phyloP scores from a whole-genome alignment of 2,113 vertebrate species.

The Alexandromys fortis region DNA sequence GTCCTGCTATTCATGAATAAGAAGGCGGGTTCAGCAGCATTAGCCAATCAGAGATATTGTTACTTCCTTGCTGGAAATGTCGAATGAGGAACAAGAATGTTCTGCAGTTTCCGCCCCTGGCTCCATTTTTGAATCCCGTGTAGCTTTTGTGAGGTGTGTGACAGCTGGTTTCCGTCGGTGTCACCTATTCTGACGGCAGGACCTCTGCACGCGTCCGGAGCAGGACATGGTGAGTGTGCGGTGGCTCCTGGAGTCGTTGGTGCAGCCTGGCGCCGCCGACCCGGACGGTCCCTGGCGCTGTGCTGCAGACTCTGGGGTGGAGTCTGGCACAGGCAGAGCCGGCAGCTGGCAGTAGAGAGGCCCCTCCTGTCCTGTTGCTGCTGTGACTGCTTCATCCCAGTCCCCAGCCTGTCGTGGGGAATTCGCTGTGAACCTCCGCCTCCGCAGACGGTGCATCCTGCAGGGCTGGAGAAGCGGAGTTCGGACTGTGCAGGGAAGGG shows the following conservation, averaged over 20 bases:
- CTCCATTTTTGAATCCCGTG: constrained; percentile 4
- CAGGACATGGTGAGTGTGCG: background rate
- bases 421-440: background rate
- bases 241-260: background rate
- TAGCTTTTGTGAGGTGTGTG: constrained; percentile 27
- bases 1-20: background rate
- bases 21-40: background rate
- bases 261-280: background rate
- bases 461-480: background rate
- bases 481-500: background rate
- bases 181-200: background rate
- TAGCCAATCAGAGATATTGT: background rate
- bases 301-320: background rate
- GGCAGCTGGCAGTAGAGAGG: background rate
- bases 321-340: background rate
- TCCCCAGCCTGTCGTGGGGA: background rate
- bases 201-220: background rate
- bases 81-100: background rate
- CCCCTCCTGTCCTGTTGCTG: background rate
- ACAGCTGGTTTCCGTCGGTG: background rate
- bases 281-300: background rate
- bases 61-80: background rate
- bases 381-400: background rate
- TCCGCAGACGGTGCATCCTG: background rate
- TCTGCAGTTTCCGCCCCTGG: background rate